These are phyloP conservation scores for Cheilosia urbana DNA, from an alignment of 2,888 invertebrate species.

Conservation along the genomic window DNA sequence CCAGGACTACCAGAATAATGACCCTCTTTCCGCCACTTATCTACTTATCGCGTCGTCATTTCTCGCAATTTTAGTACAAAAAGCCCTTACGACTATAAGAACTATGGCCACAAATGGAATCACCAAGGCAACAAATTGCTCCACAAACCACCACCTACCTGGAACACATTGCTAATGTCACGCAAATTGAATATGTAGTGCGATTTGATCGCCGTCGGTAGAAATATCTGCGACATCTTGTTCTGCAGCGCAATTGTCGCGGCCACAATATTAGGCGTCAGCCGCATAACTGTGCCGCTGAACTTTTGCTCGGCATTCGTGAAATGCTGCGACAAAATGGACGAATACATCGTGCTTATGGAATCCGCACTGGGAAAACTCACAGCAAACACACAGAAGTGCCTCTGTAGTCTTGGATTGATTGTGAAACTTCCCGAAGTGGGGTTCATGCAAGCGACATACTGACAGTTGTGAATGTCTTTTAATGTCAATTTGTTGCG, in stretches of 20 bases:
- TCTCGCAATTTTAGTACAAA: no score
- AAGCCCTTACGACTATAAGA: no score
- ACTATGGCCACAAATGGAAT: slow-evolving; percentile 20
- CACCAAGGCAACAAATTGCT: slow-evolving; percentile 22
- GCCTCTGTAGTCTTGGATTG: slow-evolving; percentile 95
- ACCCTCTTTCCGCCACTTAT: no score
- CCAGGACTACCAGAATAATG: no score
- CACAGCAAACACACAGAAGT: slow-evolving; percentile 95
- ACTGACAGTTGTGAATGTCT: slow-evolving; percentile 98
- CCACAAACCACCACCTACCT: slow-evolving; percentile 85
- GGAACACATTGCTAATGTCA: slow-evolving; percentile 97
- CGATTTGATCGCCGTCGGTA: slow-evolving; percentile 98
- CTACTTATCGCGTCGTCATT: no score
- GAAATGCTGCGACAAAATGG: slow-evolving; percentile 94
- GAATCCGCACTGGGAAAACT: slow-evolving; percentile 92
- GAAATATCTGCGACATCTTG: slow-evolving; percentile 93
- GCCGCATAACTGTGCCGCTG: slow-evolving; percentile 87
- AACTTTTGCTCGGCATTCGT: slow-evolving; percentile 93
- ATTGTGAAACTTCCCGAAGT: slow-evolving; percentile 99
- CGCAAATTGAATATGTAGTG: slow-evolving; percentile 98
- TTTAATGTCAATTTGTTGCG: slow-evolving; percentile 94
- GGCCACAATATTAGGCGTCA: slow-evolving; percentile 89
- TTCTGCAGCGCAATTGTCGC: slow-evolving; percentile 94
- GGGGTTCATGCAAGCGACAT: slow-evolving; percentile 99
- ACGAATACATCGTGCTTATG: slow-evolving; percentile 93